Percentiles rank a stretch among this genome's conserved stretches.
These are phyloP conservation scores for Oreochromis mossambicus DNA, from an alignment of 2,797 vertebrate genomes.

Conservation along the genomic window DNA sequence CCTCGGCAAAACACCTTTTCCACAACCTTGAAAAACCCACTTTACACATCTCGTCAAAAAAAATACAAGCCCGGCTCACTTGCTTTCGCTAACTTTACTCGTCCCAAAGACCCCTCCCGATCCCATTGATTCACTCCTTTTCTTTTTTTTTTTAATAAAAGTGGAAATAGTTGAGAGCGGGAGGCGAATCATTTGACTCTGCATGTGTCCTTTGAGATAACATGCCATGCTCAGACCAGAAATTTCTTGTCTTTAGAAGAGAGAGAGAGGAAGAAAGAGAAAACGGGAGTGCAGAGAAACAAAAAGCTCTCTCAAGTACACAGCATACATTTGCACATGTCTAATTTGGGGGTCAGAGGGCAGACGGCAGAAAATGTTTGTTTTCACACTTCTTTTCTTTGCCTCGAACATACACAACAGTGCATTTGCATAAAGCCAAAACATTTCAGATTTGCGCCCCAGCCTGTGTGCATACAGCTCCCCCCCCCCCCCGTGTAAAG, in stretches of 20 bases:
- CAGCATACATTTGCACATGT: conserved; percentile 28
- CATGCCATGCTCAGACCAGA: conserved; percentile 21
- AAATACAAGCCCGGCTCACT: background rate
- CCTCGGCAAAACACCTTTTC: conserved; percentile 1
- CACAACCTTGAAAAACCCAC: background rate
- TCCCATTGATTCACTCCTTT: conserved; percentile 2
- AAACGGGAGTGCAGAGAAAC: background rate
- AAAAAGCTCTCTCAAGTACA: conserved; percentile 43
- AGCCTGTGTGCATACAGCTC: background rate
- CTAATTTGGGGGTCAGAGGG: conserved; percentile 43
- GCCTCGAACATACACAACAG: background rate
- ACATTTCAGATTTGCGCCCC: background rate
- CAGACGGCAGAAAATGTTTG: conserved; percentile 3
- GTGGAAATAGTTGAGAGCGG: conserved; percentile 40
- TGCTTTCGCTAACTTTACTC: conserved; percentile 6
- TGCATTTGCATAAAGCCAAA: background rate
- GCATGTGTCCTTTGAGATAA: conserved; percentile 68
- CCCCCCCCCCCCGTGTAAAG: background rate
- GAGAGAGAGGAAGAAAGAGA: background rate
- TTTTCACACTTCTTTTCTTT: background rate
- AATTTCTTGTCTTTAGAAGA: conserved; percentile 50
- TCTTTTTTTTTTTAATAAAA: conserved; percentile 27
- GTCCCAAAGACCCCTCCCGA: conserved; percentile 1
- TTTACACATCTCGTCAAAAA: background rate
- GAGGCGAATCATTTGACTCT: conserved; percentile 58